Conservation (phyloP, 2,797 vertebrate species). For the Alauda arvensis region DNA sequence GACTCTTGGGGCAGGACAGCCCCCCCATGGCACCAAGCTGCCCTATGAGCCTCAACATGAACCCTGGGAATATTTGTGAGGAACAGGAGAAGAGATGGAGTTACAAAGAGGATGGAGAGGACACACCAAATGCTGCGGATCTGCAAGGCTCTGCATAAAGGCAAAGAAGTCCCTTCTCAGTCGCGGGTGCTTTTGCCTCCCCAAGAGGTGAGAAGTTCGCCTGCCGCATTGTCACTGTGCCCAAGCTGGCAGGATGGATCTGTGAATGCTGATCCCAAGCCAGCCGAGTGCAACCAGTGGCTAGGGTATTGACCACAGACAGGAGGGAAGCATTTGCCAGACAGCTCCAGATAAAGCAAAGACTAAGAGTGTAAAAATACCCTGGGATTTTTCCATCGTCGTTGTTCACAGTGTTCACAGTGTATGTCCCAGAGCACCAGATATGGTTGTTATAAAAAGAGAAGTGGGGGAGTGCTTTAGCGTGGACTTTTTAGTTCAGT, state of each 20-base stretch:
- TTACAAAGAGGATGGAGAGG: not conserved
- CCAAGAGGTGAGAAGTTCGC: not conserved
- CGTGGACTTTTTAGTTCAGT: slow-evolving; percentile 57
- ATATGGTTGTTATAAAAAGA: slow-evolving; percentile 65
- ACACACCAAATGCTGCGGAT: fast-evolving
- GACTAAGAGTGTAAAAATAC: slow-evolving; percentile 60
- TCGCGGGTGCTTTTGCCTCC: not conserved
- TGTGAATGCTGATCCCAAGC: not conserved
- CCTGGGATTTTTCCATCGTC: slow-evolving; percentile 60
- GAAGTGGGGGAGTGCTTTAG: slow-evolving; percentile 63
- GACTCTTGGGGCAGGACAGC: not conserved
- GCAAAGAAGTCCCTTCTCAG: not conserved
- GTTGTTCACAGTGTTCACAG: not conserved
- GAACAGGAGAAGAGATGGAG: not conserved
- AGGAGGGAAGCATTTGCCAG: slow-evolving; percentile 53
- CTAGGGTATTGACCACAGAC: slow-evolving; percentile 53
- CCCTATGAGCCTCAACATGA: fast-evolving
- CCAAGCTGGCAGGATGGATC: not conserved
- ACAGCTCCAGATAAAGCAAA: slow-evolving; percentile 53
- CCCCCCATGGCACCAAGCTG: not conserved
- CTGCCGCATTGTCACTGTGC: not conserved
- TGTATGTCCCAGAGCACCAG: slow-evolving; percentile 54
- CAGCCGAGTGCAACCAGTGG: not conserved
- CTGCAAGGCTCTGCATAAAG: not conserved
- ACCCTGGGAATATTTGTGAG: not conserved